phyloP scores from a whole-genome alignment of 2,113 vertebrate genomes.

The Agapornis roseicollis region DNA sequence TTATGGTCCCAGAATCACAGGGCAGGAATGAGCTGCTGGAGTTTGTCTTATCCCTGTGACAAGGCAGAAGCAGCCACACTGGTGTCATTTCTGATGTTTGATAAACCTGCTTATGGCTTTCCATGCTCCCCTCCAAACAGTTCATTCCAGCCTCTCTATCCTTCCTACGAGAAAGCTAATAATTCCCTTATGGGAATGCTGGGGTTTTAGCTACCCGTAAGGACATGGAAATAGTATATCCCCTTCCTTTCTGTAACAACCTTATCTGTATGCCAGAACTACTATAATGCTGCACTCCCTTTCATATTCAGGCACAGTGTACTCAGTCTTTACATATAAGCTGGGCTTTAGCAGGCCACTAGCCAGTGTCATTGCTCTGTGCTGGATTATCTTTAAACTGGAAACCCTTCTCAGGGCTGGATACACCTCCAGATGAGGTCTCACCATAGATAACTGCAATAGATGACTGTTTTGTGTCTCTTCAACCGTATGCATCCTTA shows the following conservation, averaged over 20 bases:
- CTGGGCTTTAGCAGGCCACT: not conserved
- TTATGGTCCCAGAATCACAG: not conserved
- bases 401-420: not conserved
- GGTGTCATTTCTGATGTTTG: not conserved
- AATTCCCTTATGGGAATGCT: not conserved
- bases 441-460: not conserved
- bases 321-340: not conserved
- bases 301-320: not conserved
- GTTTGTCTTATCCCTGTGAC: not conserved
- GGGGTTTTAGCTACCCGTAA: not conserved
- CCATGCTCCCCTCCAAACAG: not conserved
- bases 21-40: not conserved
- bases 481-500: not conserved
- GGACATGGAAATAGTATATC: not conserved
- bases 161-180: not conserved
- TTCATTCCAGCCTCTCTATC: not conserved
- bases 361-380: not conserved
- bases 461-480: not conserved
- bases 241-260: not conserved
- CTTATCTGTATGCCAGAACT: not conserved
- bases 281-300: too few relatives aligned
- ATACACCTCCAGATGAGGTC: not conserved
- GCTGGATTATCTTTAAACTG: not conserved
- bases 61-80: not conserved
- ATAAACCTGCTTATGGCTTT: not conserved